Evolutionary conservation across 2,888 invertebrate genomes (phyloP).

Genomic region (Lasioglossum morio): DNA sequence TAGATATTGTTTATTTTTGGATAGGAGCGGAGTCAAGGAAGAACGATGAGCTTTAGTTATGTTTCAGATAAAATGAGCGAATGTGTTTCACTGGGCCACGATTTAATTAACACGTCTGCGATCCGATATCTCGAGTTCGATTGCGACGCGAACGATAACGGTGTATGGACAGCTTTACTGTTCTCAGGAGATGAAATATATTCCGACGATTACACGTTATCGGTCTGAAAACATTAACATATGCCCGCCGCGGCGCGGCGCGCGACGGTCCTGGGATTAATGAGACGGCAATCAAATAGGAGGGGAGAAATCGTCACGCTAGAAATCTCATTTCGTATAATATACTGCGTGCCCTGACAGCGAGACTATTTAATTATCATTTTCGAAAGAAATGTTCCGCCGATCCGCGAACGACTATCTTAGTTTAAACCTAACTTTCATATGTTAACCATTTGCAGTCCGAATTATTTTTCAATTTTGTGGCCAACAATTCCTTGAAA

Average conservation of each 20-base stretch:
- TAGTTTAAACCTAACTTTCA: no score
- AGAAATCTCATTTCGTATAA: background rate
- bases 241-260: slow-evolving; percentile 42
- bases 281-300: slow-evolving; percentile 20
- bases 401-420: background rate
- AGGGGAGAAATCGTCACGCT: background rate
- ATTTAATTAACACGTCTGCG: slow-evolving; percentile 65
- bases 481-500: no score
- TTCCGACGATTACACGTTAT: slow-evolving; percentile 67
- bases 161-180: slow-evolving; percentile 72
- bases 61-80: background rate
- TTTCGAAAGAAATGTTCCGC: background rate
- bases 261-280: slow-evolving; percentile 24
- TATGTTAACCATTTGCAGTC: no score
- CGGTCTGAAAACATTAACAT: slow-evolving; percentile 68
- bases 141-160: slow-evolving; percentile 59
- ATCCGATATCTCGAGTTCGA: slow-evolving; percentile 55
- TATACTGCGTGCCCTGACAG: background rate
- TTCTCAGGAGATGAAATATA: slow-evolving; percentile 73
- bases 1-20: background rate
- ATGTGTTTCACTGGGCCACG: background rate
- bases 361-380: background rate
- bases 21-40: background rate
- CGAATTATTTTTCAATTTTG: no score
- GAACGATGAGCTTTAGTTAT: background rate